These are phyloP conservation scores for mouse (Mus musculus) DNA, from an alignment of 2,113 vertebrate genomes.

Conservation along the genomic window DNA sequence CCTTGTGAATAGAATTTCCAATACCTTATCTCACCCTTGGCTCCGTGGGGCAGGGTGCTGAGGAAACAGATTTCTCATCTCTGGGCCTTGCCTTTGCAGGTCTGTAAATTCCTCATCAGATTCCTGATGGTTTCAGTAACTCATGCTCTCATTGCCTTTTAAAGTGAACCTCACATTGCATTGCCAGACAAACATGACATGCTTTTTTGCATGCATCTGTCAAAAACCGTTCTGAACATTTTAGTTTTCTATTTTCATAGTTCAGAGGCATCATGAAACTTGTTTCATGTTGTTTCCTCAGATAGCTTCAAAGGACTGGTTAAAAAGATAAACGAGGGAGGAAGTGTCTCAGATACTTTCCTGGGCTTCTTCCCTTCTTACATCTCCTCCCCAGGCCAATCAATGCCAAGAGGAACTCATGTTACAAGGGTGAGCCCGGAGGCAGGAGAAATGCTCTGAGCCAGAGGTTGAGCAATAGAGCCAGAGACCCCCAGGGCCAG, in stretches of 20 bases:
- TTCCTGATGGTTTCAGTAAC: conserved; percentile 74
- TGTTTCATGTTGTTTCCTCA: neutral
- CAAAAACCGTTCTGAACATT: conserved; percentile 27
- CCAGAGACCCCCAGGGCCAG: neutral
- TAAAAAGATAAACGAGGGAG: neutral
- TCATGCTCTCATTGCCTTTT: conserved; percentile 35
- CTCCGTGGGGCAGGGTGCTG: neutral
- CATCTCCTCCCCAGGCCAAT: neutral
- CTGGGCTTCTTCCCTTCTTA: neutral
- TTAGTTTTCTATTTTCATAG: conserved; percentile 11
- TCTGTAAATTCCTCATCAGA: conserved; percentile 75
- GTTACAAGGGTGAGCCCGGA: neutral
- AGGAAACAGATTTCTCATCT: conserved; percentile 56
- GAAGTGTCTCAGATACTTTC: neutral
- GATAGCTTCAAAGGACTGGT: conserved; percentile 49
- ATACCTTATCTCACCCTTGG: conserved; percentile 62
- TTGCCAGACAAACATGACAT: conserved; percentile 14
- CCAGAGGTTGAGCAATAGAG: neutral
- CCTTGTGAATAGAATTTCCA: conserved; percentile 36
- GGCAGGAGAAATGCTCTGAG: conserved; percentile 7
- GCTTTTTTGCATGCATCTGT: conserved; percentile 32
- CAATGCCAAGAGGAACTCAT: neutral
- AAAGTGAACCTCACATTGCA: neutral
- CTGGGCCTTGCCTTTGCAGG: conserved; percentile 68
- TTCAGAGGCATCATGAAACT: conserved; percentile 17